Conservation (phyloP, 2,888 invertebrate genomes). For the Tachina lurida region DNA sequence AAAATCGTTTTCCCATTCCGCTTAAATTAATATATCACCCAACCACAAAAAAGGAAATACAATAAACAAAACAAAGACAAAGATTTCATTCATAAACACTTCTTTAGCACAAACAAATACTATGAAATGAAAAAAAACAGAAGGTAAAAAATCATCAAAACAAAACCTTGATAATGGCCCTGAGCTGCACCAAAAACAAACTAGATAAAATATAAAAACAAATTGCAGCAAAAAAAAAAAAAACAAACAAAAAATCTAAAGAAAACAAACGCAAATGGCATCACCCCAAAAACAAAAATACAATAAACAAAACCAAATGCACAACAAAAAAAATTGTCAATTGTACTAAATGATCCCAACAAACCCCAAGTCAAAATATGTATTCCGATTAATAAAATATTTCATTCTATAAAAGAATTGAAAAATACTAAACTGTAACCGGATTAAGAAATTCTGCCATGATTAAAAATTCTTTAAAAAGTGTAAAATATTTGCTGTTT, state of each 20-base stretch:
- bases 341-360: not conserved
- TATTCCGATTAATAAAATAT: not conserved
- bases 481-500: no score
- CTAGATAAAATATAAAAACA: conserved; percentile 52
- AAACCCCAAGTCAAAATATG: not conserved
- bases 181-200: conserved; percentile 61
- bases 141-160: conserved; percentile 55
- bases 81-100: conserved; percentile 57
- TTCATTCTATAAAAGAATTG: no score
- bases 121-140: conserved; percentile 51
- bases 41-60: conserved; percentile 27
- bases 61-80: conserved; percentile 32
- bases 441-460: no score
- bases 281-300: conserved; percentile 61
- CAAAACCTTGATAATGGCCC: conserved; percentile 72
- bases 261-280: conserved; percentile 53
- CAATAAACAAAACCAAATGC: conserved; percentile 34
- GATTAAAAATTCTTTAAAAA: no score
- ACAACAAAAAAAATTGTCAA: conserved; percentile 25
- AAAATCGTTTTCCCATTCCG: conserved; percentile 6
- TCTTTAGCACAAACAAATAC: conserved; percentile 46
- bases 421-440: no score
- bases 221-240: not conserved
- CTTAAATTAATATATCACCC: conserved; percentile 14
- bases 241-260: not conserved